These are phyloP conservation scores for Melanotus villosus DNA, from an alignment of 2,888 invertebrate species.

Conservation along the genomic window DNA sequence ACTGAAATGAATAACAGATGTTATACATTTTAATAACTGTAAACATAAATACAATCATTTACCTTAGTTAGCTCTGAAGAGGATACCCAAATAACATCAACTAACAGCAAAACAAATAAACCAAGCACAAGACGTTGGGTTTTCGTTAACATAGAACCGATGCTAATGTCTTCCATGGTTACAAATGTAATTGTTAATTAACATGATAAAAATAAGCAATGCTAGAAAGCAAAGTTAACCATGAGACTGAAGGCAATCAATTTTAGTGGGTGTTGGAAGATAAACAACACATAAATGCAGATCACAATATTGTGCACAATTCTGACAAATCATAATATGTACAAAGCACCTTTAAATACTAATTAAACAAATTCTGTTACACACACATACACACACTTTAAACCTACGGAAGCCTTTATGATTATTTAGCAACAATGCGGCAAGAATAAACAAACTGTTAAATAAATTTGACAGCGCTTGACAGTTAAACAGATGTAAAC, in stretches of 20 bases:
- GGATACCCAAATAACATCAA: constrained; percentile 96
- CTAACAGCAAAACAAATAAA: constrained; percentile 87
- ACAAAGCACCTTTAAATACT: background rate
- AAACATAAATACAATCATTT: constrained; percentile 47
- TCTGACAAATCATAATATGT: background rate
- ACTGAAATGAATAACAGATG: constrained; percentile 80
- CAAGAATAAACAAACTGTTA: constrained; percentile 24
- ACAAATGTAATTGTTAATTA: constrained; percentile 8
- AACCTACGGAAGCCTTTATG: background rate
- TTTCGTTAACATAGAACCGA: constrained; percentile 72
- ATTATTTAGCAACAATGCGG: constrained; percentile 16
- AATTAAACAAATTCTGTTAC: background rate
- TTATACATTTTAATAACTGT: too few relatives aligned
- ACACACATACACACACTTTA: background rate
- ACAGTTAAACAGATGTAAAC: constrained; percentile 18
- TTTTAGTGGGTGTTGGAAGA: constrained; percentile 1
- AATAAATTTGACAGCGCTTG: constrained; percentile 17
- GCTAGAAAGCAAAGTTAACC: background rate
- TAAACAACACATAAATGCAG: background rate
- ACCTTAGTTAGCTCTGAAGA: constrained; percentile 97
- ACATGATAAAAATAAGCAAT: constrained; percentile 11
- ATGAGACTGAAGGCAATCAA: background rate
- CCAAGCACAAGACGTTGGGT: constrained; percentile 86
- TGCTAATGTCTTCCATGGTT: constrained; percentile 59
- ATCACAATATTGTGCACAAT: constrained; percentile 1